Percentiles rank a stretch among this genome's conserved stretches.
Evolutionary conservation across 2,888 invertebrate species (phyloP).

Genomic region (Lucinisca nassula): DNA sequence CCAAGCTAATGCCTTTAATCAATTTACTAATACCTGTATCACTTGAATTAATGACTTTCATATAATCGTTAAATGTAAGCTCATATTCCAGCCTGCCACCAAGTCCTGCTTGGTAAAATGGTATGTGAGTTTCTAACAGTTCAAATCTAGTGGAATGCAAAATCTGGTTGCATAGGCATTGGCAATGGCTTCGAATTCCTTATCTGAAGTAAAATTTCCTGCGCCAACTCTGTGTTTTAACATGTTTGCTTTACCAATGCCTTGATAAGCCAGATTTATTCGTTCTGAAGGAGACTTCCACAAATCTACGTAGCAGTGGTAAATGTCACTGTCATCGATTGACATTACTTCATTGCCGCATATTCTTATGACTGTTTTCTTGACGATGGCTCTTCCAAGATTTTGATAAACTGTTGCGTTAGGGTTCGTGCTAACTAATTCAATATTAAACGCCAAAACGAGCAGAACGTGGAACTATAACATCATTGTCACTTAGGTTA

Average conservation of each 20-base stretch:
- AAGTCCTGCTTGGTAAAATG: too few species aligned
- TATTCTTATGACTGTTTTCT: too few species aligned
- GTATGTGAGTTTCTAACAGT: too few species aligned
- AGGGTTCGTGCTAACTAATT: conserved; percentile 35
- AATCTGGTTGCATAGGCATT: conserved; percentile 53
- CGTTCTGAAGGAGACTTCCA: too few species aligned
- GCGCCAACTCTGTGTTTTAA: conserved; percentile 53
- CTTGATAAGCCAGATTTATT: conserved; percentile 56
- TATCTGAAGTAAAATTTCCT: not conserved
- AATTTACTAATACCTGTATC: conserved; percentile 43
- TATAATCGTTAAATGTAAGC: too few species aligned
- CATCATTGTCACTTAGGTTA: conserved; percentile 23
- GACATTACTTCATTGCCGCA: conserved; percentile 17
- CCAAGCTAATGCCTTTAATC: conserved; percentile 19
- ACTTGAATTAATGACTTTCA: too few species aligned
- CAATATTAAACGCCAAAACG: conserved; percentile 65
- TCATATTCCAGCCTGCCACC: too few species aligned
- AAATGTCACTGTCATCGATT: conserved; percentile 63
- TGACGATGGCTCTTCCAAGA: conserved; percentile 59
- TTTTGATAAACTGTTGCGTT: conserved; percentile 59
- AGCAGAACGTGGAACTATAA: conserved; percentile 59
- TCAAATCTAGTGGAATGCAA: conserved; percentile 54
- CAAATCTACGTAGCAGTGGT: conserved; percentile 50
- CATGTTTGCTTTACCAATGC: conserved; percentile 54
- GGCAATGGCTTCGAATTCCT: conserved; percentile 58